Base-by-base conservation (phyloP, 2,797 vertebrate genomes). In the Spinibarbus caldwelli region DNA sequence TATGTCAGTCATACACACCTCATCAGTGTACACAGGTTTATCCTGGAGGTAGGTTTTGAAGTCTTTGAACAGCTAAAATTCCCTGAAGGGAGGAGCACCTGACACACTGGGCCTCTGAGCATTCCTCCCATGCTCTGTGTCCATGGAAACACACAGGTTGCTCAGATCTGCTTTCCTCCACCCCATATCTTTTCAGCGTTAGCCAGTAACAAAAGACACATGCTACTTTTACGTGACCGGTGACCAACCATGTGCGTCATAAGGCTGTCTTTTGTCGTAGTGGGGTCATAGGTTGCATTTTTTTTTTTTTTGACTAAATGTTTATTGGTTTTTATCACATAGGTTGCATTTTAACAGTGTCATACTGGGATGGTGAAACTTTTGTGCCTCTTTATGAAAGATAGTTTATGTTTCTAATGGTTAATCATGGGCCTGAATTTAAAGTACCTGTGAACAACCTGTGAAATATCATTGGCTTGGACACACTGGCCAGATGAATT, bases 111-210 rank as follows among this genome's bases (percentile, higher is more conserved):
- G 91, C 91, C 90, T 88, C 84, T 17, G 90, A 87, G 91, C 64
- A 87, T 86, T 88, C 80, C 85, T 80, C 47, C 88, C 73, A n/a
- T 78, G 78, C 78, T 59, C 67, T 5, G 57, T 95, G 49, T 91
- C 91, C 93, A 92, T 92, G 87, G 91, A 83, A 93, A 94, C 94
- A 84, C 90, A 87, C 66, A 88, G 90, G 87, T 86, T 81, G 85
- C 79, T 62, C 9, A 81, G 91, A 91, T 95, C 92, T 34, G 86
- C 90, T 95, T 95, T 93, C 93, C 67, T 93, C 88, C 87, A 62
- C 10, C 71, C 91, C 91, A 92, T 93, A 92, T 93, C 86, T 89
- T 78, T 9, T 73, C 82, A 90, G 88, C 89, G 83, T 45, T 90
- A 91, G 91, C 84, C 76, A 87, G 31, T 90, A 87, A 87, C 70